Evolutionary conservation across 1,140 invertebrate genomes (phyloP).

Genomic region (Teleogryllus occipitalis): DNA sequence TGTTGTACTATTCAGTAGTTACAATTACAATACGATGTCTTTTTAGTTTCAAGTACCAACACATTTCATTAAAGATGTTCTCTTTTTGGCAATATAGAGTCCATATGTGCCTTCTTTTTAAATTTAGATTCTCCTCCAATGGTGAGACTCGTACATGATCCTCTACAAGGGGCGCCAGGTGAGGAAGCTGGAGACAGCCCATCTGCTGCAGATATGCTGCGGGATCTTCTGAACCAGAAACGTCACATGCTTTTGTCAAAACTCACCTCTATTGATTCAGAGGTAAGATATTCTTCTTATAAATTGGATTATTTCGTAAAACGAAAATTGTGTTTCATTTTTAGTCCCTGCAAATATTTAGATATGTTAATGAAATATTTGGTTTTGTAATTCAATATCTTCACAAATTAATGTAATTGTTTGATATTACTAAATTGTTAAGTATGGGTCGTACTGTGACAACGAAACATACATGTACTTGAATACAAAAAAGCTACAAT

Average conservation of each 20-base stretch:
- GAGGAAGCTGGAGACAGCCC: conserved; percentile 46
- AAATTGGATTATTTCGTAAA: too few species aligned
- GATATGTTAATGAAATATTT: background rate
- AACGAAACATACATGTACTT: too few species aligned
- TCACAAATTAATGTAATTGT: too few species aligned
- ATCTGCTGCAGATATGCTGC: conserved; percentile 74
- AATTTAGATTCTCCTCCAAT: conserved; percentile 22
- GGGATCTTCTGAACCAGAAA: conserved; percentile 81
- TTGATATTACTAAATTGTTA: too few species aligned
- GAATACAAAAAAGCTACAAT: too few species aligned
- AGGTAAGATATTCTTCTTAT: conserved; percentile 50
- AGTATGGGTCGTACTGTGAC: too few species aligned
- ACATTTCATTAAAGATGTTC: background rate
- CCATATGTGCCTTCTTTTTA: background rate
- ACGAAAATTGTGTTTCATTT: background rate
- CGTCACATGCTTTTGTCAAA: conserved; percentile 77
- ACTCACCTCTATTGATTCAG: conserved; percentile 79
- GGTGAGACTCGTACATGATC: conserved; percentile 22
- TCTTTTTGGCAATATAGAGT: background rate
- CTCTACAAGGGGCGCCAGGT: background rate
- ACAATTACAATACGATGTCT: background rate
- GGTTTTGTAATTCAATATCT: background rate
- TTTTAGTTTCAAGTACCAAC: background rate
- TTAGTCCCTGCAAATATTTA: background rate
- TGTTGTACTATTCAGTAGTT: background rate